Percentiles rank a stretch among this genome's conserved stretches.
These are phyloP conservation scores for Apolygus lucorum DNA, from an alignment of 1,140 invertebrate species.

Conservation along the genomic window DNA sequence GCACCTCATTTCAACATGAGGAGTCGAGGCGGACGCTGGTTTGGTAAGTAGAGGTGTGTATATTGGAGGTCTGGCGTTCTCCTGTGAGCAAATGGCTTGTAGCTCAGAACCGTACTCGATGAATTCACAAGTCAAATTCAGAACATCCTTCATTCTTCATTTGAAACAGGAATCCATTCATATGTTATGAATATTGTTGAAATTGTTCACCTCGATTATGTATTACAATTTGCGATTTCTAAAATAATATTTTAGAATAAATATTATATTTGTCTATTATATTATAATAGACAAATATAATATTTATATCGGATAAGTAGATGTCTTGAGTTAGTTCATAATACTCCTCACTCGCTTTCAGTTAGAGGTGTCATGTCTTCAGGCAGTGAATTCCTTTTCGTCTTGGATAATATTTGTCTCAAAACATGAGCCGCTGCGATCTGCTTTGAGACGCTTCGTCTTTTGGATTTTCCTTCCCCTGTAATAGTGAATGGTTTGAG, in stretches of 20 bases:
- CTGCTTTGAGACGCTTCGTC: conserved; percentile 15
- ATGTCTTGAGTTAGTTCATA: not conserved
- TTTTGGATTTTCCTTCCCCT: conserved; percentile 23
- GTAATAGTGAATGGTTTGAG: not conserved
- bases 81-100: not conserved
- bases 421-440: conserved; percentile 18
- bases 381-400: not conserved
- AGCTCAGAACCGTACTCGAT: conserved; percentile 17
- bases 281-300: no score
- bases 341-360: conserved; percentile 12
- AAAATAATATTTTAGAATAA: no score
- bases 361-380: not conserved
- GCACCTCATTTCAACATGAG: conserved; percentile 3
- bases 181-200: no score
- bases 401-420: not conserved
- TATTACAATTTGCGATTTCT: no score
- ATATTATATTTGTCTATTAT: no score
- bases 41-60: conserved; percentile 18
- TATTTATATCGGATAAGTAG: no score
- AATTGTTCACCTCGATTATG: no score
- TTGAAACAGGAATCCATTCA: no score
- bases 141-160: not conserved
- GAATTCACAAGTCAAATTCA: conserved; percentile 9
- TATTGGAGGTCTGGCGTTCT: conserved; percentile 14
- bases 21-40: not conserved